phyloP scores from a whole-genome alignment of 2,113 vertebrate genomes.

The Gallinago paraguaiae region DNA sequence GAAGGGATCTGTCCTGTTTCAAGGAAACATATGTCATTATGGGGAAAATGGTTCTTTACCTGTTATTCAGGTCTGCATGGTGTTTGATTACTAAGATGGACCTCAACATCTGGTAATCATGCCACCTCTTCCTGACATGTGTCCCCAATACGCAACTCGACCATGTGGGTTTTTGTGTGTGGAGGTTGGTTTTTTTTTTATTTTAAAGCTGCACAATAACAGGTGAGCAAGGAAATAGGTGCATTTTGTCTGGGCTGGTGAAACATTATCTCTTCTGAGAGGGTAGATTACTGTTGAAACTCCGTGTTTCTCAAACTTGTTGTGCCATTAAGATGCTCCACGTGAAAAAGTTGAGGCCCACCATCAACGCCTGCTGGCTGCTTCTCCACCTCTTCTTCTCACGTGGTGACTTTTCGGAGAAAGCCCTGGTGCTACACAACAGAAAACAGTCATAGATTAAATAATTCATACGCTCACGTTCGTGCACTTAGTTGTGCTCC shows the following conservation, averaged over 20 bases:
- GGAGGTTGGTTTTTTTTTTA: not conserved
- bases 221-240: conserved; percentile 13
- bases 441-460: too few relatives aligned
- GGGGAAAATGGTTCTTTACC: not conserved
- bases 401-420: too few relatives aligned
- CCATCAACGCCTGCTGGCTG: too few relatives aligned
- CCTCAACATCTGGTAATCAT: conserved; percentile 52
- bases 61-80: not conserved
- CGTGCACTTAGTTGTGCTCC: too few relatives aligned
- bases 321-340: not conserved
- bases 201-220: not conserved
- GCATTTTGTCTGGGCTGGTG: not conserved
- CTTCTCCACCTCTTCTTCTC: too few relatives aligned
- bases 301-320: not conserved
- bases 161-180: not conserved
- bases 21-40: conserved; percentile 18
- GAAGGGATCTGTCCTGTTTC: conserved; percentile 50
- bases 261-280: conserved; percentile 1
- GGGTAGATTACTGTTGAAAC: not conserved
- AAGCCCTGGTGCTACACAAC: too few relatives aligned
- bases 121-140: not conserved
- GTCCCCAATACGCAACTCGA: not conserved
- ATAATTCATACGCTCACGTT: too few relatives aligned
- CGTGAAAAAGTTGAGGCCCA: not conserved
- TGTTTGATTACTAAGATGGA: conserved; percentile 46